A percentile compares a stretch with the other conserved stretches of the same genome.
Conservation (phyloP, 2,797 vertebrate species). For the Dendrocincla fuliginosa region DNA sequence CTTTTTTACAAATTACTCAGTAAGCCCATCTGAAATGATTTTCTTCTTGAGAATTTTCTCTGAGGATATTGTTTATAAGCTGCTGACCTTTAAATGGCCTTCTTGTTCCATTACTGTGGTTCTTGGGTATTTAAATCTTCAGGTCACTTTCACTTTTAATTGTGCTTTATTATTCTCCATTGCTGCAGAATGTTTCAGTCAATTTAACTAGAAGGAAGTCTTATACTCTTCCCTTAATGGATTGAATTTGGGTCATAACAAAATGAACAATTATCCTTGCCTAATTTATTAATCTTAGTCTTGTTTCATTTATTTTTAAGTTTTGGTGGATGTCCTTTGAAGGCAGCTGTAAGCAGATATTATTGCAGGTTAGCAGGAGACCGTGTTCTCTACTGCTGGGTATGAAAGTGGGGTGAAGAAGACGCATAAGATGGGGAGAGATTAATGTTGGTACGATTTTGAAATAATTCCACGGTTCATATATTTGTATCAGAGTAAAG, state of each 20-base stretch:
- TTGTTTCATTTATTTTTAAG: slow-evolving; percentile 48
- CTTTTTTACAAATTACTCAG: slow-evolving; percentile 14
- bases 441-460: background rate
- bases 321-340: background rate
- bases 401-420: background rate
- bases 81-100: slow-evolving; percentile 70
- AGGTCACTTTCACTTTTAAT: slow-evolving; percentile 77
- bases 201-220: slow-evolving; percentile 71
- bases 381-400: background rate
- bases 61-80: slow-evolving; percentile 59
- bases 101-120: slow-evolving; percentile 61
- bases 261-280: slow-evolving; percentile 58
- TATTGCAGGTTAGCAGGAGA: slow-evolving; percentile 15
- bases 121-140: slow-evolving; percentile 58
- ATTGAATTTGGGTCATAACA: slow-evolving; percentile 69
- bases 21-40: slow-evolving; percentile 13
- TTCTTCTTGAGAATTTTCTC: slow-evolving; percentile 33
- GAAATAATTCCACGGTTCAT: slow-evolving; percentile 31
- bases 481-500: slow-evolving; percentile 8
- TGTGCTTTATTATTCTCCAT: slow-evolving; percentile 72
- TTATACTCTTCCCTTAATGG: slow-evolving; percentile 56
- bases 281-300: slow-evolving; percentile 69
- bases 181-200: slow-evolving; percentile 72
- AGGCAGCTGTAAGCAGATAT: background rate
- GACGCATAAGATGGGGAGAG: background rate